A percentile compares a stretch with the other conserved stretches of the same genome.
phyloP scores from a whole-genome alignment of 2,797 vertebrate genomes.

The Dermochelys coriacea region DNA sequence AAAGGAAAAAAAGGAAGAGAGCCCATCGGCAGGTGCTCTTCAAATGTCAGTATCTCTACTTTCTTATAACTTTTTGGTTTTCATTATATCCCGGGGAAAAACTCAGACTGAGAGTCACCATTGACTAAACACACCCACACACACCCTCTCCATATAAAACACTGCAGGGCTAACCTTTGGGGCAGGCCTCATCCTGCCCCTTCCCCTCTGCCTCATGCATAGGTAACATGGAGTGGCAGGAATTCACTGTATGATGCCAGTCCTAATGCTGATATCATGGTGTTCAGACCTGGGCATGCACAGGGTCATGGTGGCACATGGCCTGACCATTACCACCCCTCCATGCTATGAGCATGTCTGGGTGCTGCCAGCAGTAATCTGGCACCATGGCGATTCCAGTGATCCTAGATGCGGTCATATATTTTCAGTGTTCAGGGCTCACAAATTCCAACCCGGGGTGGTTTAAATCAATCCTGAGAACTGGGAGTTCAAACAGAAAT shows the following conservation, averaged over 20 bases:
- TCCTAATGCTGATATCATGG: fast-evolving
- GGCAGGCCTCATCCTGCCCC: fast-evolving
- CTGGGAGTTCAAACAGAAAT: neutral
- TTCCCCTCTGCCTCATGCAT: neutral
- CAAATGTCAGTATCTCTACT: slow-evolving; percentile 24
- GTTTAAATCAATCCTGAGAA: neutral
- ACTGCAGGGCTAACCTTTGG: fast-evolving
- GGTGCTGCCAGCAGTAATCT: neutral
- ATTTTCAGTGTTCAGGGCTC: neutral
- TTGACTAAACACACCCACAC: neutral
- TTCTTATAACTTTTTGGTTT: slow-evolving; percentile 1
- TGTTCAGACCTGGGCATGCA: fast-evolving
- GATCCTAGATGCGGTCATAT: neutral
- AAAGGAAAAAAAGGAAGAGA: neutral
- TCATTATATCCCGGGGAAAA: neutral
- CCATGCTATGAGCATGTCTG: neutral
- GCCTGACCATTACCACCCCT: neutral
- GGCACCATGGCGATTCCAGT: fast-evolving
- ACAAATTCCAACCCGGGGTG: fast-evolving
- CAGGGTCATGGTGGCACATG: neutral
- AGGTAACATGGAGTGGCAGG: neutral
- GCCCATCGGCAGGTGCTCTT: neutral
- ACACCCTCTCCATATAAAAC: neutral
- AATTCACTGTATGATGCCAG: fast-evolving
- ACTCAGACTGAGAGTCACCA: neutral